These are phyloP conservation scores for Lepus oiostolus DNA, from an alignment of 2,797 vertebrate genomes.

Conservation along the genomic window DNA sequence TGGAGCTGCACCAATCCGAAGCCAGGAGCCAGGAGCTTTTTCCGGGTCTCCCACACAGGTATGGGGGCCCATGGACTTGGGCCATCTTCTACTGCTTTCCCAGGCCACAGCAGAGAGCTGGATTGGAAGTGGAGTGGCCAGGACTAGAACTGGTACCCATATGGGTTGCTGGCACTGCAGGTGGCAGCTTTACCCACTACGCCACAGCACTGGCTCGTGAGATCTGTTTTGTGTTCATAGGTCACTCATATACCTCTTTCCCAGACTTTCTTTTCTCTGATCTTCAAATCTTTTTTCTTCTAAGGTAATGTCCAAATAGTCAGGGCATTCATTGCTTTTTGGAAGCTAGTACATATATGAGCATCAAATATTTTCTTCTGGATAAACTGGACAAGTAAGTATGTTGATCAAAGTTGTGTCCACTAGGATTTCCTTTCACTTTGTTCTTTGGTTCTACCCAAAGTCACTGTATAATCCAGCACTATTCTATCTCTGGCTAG, in stretches of 20 bases:
- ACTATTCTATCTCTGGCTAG: neutral
- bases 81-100: no score
- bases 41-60: no score
- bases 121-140: no score
- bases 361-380: neutral
- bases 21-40: no score
- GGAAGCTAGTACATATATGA: neutral
- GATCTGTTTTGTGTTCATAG: neutral
- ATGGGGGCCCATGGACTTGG: no score
- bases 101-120: no score
- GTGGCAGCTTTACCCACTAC: no score
- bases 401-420: neutral
- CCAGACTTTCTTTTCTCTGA: constrained; percentile 1
- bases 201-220: no score
- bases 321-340: neutral
- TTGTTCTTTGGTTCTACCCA: neutral
- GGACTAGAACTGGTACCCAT: no score
- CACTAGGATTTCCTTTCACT: neutral
- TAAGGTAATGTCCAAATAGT: neutral
- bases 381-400: neutral
- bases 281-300: neutral
- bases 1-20: no score
- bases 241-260: neutral
- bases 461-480: neutral
- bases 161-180: no score